A percentile compares a stretch with the other conserved stretches of the same genome.
phyloP scores from a whole-genome alignment of 2,797 vertebrate species.

The Naso thynnoides region DNA sequence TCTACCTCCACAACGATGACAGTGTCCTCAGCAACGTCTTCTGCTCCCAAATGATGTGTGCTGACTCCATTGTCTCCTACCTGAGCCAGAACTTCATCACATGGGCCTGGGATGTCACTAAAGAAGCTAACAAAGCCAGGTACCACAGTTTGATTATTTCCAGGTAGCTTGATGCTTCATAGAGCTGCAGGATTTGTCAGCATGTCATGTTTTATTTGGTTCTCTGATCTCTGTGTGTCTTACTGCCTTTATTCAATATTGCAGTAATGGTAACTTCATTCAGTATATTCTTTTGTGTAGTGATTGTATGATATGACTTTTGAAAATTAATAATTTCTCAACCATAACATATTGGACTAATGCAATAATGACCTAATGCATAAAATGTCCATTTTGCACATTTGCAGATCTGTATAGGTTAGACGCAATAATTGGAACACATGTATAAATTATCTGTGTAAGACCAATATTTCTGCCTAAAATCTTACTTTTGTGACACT shows the following conservation, averaged over 20 bases:
- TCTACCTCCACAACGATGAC: conserved; percentile 99
- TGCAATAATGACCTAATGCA: background rate
- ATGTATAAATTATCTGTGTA: background rate
- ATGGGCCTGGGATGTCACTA: conserved; percentile 99
- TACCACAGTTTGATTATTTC: conserved; percentile 64
- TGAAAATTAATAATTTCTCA: no score
- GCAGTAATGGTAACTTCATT: background rate
- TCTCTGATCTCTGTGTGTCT: background rate
- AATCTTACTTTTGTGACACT: background rate
- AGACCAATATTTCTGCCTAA: background rate
- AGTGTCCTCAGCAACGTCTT: conserved; percentile 99
- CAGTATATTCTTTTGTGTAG: background rate
- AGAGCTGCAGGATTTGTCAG: conserved; percentile 1
- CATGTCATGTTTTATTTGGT: background rate
- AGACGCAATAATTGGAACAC: background rate
- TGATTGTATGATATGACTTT: background rate
- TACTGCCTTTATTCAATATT: conserved; percentile 1
- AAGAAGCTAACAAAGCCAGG: conserved; percentile 99
- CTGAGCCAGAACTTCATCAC: conserved; percentile 99
- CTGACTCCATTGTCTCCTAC: conserved; percentile 98
- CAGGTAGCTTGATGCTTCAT: background rate
- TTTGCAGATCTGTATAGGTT: background rate
- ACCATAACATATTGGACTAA: background rate
- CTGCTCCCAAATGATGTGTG: conserved; percentile 99
- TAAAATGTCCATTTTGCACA: background rate